Base-by-base conservation (phyloP, 2,113 vertebrate species). In the Bubo blakistoni region DNA sequence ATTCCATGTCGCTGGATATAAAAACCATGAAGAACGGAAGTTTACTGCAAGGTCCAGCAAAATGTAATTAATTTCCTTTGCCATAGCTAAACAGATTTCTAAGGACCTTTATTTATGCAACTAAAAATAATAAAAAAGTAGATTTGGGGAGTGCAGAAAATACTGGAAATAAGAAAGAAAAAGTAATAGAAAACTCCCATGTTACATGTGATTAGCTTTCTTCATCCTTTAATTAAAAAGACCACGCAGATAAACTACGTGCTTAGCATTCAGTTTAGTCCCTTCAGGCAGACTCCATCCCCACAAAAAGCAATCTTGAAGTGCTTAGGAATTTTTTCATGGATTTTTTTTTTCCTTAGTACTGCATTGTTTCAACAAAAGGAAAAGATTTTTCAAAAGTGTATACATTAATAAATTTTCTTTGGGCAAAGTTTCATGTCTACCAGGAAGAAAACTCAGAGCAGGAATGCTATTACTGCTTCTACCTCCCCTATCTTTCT, bases 71-170 rank as follows among this genome's bases (percentile, higher is more conserved):
- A 66, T 81, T 94, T 63, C 6, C 8, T 54, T 83, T 65, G 20
- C 11, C 10, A 30, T 9, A 88, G 12, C 25, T 54, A 46, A 80
- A n/a, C 4, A 77, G 11, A 69, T 79, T 76, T 87, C 30, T 54
- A 36, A 69, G 29, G 10, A 85, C 25, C 5, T 40, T 13, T 46
- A 36, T 32, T 84, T 51, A 69, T 57, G 7, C 2, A 86, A 36
- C 32, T 81, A 63, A 59, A 81, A 82, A 81, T 19, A 36, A 11
- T 10, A 12, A n/a, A 66, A 54, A 77, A 71, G 10, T 5, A 42
- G 1, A 1, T 38, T 47, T 72, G 1, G 1, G 1, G 6, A 73
- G 4, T 49, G 73, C 81, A 73, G 9, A 4, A 57, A 90, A 59
- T 65, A 52, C 7, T 62, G 18, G 3, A 73, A 91, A 61, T 26